These are phyloP conservation scores for Lanius collurio DNA, from an alignment of 2,113 vertebrate species.

Conservation along the genomic window DNA sequence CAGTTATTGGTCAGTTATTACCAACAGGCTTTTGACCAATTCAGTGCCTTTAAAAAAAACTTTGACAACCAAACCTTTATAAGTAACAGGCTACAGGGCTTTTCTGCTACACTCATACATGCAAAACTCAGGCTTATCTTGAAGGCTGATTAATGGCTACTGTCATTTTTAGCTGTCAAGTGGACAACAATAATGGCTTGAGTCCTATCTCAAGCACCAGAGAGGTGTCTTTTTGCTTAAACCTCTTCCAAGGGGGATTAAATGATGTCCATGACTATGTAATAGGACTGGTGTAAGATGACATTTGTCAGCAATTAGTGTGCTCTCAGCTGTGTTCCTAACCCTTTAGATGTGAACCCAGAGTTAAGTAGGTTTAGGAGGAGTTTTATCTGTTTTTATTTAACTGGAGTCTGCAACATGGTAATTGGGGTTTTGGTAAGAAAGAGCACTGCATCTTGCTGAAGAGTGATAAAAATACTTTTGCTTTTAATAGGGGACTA, in stretches of 20 bases:
- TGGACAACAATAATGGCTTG: background rate
- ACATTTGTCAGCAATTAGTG: slow-evolving; percentile 19
- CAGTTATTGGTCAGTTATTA: background rate
- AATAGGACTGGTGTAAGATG: background rate
- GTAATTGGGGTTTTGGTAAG: background rate
- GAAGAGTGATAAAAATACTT: background rate
- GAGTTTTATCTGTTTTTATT: background rate
- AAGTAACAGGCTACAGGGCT: background rate
- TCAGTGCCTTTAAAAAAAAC: background rate
- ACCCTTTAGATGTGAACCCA: background rate
- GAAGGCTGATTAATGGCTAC: background rate
- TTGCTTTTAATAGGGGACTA: background rate
- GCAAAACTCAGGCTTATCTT: background rate
- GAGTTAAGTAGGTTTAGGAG: background rate
- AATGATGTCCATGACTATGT: background rate
- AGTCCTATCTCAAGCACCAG: background rate
- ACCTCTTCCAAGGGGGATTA: background rate
- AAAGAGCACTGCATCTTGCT: background rate
- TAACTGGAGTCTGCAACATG: background rate
- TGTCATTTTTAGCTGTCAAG: background rate
- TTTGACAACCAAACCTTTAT: background rate
- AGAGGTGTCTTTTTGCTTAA: background rate
- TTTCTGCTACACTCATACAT: background rate
- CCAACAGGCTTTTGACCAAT: background rate
- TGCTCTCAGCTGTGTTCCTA: background rate